Evolutionary conservation across 64 coral and sea anemone genomes (phyloP).

Genomic region (Hydrozoanthus tunicans): DNA sequence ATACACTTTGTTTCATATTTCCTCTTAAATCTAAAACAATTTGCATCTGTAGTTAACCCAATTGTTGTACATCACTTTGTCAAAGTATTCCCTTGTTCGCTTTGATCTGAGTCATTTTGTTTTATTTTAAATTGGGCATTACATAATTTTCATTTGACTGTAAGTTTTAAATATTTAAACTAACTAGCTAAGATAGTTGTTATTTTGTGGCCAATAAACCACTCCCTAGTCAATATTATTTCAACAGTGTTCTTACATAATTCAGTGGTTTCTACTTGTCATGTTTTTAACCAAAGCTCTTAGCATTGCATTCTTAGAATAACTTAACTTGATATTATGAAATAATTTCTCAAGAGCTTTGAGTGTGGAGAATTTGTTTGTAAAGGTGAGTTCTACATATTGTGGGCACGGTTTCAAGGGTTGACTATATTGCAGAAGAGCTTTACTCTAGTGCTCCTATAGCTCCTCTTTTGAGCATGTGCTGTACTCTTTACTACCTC

Average conservation of each 20-base stretch:
- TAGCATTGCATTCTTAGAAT: background rate
- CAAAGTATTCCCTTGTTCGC: too few relatives aligned
- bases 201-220: background rate
- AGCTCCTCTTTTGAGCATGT: background rate
- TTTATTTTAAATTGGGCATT: too few relatives aligned
- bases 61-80: too few relatives aligned
- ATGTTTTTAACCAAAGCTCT: background rate
- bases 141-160: background rate
- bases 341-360: background rate
- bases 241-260: background rate
- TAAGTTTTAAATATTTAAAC: too few relatives aligned
- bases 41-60: too few relatives aligned
- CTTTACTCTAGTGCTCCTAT: background rate
- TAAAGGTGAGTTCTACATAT: conserved; percentile 28
- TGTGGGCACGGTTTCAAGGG: background rate
- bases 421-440: conserved; percentile 1
- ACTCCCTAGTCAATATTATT: background rate
- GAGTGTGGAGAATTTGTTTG: conserved; percentile 65
- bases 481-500: background rate
- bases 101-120: too few relatives aligned
- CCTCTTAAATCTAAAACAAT: too few relatives aligned
- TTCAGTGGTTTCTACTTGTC: background rate
- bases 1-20: background rate
- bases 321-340: background rate
- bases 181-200: background rate